Percentiles rank a stretch among this genome's conserved stretches.
Evolutionary conservation across 2,797 vertebrate species (phyloP).

Genomic region (Rhadinocentrus ornatus): DNA sequence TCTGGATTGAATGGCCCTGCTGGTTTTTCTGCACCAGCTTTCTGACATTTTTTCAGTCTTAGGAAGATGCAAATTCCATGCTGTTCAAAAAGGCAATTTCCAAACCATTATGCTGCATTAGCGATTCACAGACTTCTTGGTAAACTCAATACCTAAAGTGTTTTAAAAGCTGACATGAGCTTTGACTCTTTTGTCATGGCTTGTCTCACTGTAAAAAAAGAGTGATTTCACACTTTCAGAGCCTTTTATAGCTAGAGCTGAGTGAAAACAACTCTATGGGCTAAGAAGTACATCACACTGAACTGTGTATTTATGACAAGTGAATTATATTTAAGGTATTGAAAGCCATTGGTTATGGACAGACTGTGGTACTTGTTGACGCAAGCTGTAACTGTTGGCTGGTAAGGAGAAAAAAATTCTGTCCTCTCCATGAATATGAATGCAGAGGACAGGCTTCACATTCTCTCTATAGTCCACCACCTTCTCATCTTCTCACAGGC

Average conservation of each 20-base stretch:
- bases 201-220: background rate
- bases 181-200: conserved; percentile 1
- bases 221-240: background rate
- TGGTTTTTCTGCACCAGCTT: conserved; percentile 23
- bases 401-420: background rate
- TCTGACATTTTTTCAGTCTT: conserved; percentile 40
- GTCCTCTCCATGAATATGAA: background rate
- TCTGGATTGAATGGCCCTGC: conserved; percentile 38
- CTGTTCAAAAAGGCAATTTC: conserved; percentile 17
- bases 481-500: too few relatives aligned
- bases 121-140: conserved; percentile 4
- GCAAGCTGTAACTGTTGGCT: background rate
- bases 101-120: conserved; percentile 7
- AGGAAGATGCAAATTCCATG: conserved; percentile 28
- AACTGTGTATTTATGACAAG: background rate
- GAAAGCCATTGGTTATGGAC: too few relatives aligned
- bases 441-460: too few relatives aligned
- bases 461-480: too few relatives aligned
- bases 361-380: background rate
- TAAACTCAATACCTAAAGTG: conserved; percentile 28
- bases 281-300: background rate
- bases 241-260: background rate
- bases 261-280: background rate
- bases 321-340: background rate
- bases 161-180: conserved; percentile 20